Percentiles rank a stretch among this genome's conserved stretches.
Evolutionary conservation across 37 sponge, comb jelly and placozoan genomes (phyloP).

Genomic region (Crambe crambe): DNA sequence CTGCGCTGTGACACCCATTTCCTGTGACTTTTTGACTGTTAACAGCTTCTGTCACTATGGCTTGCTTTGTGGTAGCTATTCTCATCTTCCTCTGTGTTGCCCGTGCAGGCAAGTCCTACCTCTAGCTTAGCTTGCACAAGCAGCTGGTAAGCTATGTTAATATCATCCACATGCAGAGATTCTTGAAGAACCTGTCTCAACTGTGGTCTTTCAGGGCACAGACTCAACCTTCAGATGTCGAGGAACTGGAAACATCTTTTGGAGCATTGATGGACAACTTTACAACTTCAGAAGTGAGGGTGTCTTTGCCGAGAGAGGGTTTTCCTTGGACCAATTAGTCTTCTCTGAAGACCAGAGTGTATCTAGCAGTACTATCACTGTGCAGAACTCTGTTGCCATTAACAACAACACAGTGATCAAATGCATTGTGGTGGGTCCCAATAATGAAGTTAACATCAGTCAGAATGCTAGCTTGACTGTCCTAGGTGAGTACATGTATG

Average conservation of each 20-base stretch:
- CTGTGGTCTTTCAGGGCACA: background rate
- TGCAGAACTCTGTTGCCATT: background rate
- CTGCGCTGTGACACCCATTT: too few species aligned
- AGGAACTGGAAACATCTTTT: background rate
- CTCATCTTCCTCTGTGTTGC: too few species aligned
- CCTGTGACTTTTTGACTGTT: too few species aligned
- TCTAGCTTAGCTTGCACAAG: background rate
- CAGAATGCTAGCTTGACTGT: background rate
- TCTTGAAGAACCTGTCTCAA: background rate
- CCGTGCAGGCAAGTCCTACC: too few species aligned
- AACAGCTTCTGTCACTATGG: too few species aligned
- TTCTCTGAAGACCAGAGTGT: background rate
- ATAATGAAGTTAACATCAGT: background rate
- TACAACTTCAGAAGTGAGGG: background rate
- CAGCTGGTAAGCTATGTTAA: background rate
- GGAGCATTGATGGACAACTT: background rate
- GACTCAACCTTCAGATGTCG: background rate
- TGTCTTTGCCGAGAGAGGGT: background rate
- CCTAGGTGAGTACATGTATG: conserved; percentile 1
- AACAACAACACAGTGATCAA: background rate
- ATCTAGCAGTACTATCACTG: background rate
- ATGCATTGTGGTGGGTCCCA: background rate
- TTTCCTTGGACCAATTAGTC: background rate
- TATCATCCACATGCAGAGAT: too few species aligned
- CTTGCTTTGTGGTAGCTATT: too few species aligned